A percentile compares a stretch with the other conserved stretches of the same genome.
These are phyloP conservation scores for Sorex maritimensis DNA, from an alignment of 2,797 vertebrate genomes.

Conservation along the genomic window DNA sequence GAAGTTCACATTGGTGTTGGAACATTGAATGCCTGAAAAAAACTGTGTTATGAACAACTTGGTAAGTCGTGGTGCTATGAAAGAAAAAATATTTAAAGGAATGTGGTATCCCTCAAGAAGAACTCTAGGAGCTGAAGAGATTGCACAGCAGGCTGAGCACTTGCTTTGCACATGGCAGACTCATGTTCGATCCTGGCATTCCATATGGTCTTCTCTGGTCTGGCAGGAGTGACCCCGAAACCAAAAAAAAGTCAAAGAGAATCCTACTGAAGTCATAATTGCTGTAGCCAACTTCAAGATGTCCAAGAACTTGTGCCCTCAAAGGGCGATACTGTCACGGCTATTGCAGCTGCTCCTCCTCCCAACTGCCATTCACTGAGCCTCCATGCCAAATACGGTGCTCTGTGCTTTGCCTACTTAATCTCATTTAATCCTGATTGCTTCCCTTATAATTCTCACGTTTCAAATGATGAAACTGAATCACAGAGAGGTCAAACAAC, in stretches of 20 bases:
- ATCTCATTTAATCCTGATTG: constrained; percentile 7
- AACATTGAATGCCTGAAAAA: no score
- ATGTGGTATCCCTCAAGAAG: neutral
- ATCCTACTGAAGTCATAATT: neutral
- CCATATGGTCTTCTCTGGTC: neutral
- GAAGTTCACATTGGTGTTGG: no score
- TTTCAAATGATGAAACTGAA: constrained; percentile 37
- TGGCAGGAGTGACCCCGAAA: neutral
- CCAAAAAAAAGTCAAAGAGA: neutral
- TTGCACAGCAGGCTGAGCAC: no score
- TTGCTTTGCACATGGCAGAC: no score
- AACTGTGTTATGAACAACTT: no score
- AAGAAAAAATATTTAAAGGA: neutral
- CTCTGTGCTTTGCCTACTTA: neutral
- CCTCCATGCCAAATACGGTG: neutral
- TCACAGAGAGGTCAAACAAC: constrained; percentile 8
- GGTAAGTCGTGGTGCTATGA: no score
- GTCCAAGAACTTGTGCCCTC: neutral
- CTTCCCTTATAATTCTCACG: neutral
- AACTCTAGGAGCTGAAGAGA: no score
- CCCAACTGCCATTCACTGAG: neutral
- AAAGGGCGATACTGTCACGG: neutral
- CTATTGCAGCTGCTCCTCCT: neutral
- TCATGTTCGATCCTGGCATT: neutral
- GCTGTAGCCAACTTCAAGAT: constrained; percentile 4